These are phyloP conservation scores for Rotaria socialis DNA, from an alignment of 2,888 invertebrate genomes.

Conservation along the genomic window DNA sequence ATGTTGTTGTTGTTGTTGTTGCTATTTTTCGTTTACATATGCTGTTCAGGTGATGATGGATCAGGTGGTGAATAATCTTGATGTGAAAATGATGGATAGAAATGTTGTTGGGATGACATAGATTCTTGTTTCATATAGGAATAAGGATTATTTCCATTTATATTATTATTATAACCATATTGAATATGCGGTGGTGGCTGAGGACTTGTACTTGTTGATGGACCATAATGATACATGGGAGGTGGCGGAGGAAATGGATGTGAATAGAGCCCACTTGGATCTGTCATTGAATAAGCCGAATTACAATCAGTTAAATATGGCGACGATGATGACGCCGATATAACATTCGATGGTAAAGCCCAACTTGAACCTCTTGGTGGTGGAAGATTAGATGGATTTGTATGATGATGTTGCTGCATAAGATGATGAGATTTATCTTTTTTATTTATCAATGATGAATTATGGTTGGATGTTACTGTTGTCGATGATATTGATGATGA, in stretches of 20 bases:
- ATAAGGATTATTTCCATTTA: background rate
- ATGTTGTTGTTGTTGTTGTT: background rate
- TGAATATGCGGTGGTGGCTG: background rate
- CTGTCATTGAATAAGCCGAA: background rate
- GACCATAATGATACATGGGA: background rate
- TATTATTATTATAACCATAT: constrained; percentile 20
- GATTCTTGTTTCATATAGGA: background rate
- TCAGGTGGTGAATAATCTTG: constrained; percentile 13
- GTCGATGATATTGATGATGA: background rate
- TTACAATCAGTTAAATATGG: constrained; percentile 19
- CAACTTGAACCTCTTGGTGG: constrained; percentile 24
- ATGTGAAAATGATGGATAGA: background rate
- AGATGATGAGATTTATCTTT: constrained; percentile 9
- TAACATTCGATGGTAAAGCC: background rate
- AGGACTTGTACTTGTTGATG: background rate
- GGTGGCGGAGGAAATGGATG: constrained; percentile 17
- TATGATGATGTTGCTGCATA: constrained; percentile 5
- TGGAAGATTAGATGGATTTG: constrained; percentile 8
- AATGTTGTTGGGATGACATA: constrained; percentile 9
- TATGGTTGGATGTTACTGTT: background rate
- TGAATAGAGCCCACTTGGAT: background rate
- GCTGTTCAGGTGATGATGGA: constrained; percentile 25
- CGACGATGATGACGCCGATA: background rate
- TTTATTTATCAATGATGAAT: constrained; percentile 29
- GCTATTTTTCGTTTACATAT: background rate